Conservation (phyloP, 1,140 invertebrate genomes). For the Prorops nasuta region DNA sequence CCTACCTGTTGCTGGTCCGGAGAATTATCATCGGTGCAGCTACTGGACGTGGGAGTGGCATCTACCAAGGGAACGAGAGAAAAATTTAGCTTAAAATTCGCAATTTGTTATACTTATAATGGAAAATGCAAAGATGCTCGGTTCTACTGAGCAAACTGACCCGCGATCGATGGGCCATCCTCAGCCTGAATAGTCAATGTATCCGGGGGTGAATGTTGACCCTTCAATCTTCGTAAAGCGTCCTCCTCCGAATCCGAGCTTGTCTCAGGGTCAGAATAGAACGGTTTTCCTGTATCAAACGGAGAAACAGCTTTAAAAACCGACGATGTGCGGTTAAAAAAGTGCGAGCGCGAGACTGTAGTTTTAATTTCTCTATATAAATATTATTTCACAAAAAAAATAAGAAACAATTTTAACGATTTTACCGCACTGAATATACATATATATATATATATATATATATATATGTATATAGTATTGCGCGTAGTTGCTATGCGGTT, state of each 20-base stretch:
- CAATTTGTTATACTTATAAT: too few species aligned
- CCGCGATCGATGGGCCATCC: slow-evolving; percentile 42
- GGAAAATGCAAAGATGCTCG: too few species aligned
- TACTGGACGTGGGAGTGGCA: slow-evolving; percentile 32
- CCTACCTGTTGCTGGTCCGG: slow-evolving; percentile 42
- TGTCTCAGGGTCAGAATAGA: slow-evolving; percentile 59
- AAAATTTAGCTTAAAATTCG: too few species aligned
- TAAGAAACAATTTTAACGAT: too few species aligned
- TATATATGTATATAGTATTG: too few species aligned
- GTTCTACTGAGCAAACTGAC: too few species aligned
- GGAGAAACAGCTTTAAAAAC: too few species aligned
- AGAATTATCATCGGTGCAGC: slow-evolving; percentile 40
- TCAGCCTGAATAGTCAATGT: slow-evolving; percentile 52
- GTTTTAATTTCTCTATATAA: too few species aligned
- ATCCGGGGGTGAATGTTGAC: slow-evolving; percentile 47
- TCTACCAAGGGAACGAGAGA: slow-evolving; percentile 25
- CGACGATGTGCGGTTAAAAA: slow-evolving; percentile 5
- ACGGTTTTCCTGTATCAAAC: slow-evolving; percentile 40
- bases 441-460: too few species aligned
- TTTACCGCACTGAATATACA: too few species aligned
- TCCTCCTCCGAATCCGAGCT: slow-evolving; percentile 78
- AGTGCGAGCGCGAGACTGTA: slow-evolving; percentile 13
- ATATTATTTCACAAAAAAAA: too few species aligned
- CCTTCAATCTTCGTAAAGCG: slow-evolving; percentile 63
- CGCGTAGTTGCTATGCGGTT: too few species aligned